These are phyloP conservation scores for Plectropomus leopardus DNA, from an alignment of 2,113 vertebrate species.

Conservation along the genomic window DNA sequence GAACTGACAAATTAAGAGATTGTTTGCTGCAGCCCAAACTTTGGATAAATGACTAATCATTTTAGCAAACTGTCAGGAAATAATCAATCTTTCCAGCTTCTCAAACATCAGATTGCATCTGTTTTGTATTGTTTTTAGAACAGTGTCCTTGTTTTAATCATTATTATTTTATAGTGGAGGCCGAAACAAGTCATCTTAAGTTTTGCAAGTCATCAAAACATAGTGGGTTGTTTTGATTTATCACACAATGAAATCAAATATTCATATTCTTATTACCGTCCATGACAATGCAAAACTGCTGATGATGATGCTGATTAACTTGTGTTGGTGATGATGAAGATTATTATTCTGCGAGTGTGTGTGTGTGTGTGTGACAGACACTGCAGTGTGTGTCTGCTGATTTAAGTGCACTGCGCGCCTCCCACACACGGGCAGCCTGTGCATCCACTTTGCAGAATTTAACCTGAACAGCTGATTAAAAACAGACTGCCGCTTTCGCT, in stretches of 20 bases:
- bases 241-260: not conserved
- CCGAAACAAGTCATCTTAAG: not conserved
- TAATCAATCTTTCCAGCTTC: too few species aligned
- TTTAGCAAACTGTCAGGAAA: not conserved
- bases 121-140: not conserved
- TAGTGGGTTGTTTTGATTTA: not conserved
- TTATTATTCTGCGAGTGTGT: not conserved
- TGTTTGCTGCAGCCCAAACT: not conserved
- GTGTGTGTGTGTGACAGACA: slow-evolving; percentile 29
- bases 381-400: slow-evolving; percentile 62
- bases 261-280: not conserved
- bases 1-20: not conserved
- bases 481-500: not conserved
- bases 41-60: not conserved
- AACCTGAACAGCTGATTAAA: slow-evolving; percentile 1
- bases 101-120: too few species aligned
- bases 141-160: too few species aligned
- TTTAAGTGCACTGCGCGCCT: slow-evolving; percentile 47
- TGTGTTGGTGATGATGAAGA: not conserved
- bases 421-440: slow-evolving; percentile 33
- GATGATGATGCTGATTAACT: not conserved
- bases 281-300: slow-evolving; percentile 8
- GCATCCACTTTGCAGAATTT: slow-evolving; percentile 19
- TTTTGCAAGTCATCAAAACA: not conserved
- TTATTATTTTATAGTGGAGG: not conserved